A percentile compares a stretch with the other conserved stretches of the same genome.
These are phyloP conservation scores for Trichomalopsis sarcophagae DNA, from an alignment of 1,140 invertebrate genomes.

Conservation along the genomic window DNA sequence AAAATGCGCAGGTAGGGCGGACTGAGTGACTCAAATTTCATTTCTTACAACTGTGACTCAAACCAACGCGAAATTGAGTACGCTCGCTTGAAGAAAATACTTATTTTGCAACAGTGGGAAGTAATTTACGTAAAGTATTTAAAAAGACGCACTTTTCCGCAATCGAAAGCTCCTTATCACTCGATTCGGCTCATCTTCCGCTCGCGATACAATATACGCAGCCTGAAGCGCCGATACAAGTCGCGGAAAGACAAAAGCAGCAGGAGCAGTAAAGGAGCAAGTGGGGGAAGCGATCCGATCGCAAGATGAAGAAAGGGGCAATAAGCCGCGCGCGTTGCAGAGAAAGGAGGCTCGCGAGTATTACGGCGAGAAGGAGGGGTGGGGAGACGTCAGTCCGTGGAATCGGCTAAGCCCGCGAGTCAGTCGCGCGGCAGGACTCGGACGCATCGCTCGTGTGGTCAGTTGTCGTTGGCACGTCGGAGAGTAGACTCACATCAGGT, in stretches of 20 bases:
- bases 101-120: no score
- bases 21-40: no score
- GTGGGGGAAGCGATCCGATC: background rate
- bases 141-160: no score
- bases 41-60: no score
- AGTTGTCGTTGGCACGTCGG: background rate
- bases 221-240: background rate
- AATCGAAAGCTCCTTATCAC: no score
- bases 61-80: no score
- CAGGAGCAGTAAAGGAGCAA: background rate
- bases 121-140: no score
- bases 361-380: background rate
- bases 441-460: constrained; percentile 33
- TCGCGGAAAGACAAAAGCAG: background rate
- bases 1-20: no score
- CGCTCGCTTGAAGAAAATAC: no score
- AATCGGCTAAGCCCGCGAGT: constrained; percentile 23
- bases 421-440: constrained; percentile 61
- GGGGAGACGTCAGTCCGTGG: constrained; percentile 38
- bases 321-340: constrained; percentile 2
- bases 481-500: no score
- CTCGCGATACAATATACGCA: no score
- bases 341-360: constrained; percentile 40
- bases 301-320: constrained; percentile 44
- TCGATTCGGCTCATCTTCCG: no score